These are phyloP conservation scores for Metallyticus violacea DNA, from an alignment of 2,888 invertebrate genomes.

Conservation along the genomic window DNA sequence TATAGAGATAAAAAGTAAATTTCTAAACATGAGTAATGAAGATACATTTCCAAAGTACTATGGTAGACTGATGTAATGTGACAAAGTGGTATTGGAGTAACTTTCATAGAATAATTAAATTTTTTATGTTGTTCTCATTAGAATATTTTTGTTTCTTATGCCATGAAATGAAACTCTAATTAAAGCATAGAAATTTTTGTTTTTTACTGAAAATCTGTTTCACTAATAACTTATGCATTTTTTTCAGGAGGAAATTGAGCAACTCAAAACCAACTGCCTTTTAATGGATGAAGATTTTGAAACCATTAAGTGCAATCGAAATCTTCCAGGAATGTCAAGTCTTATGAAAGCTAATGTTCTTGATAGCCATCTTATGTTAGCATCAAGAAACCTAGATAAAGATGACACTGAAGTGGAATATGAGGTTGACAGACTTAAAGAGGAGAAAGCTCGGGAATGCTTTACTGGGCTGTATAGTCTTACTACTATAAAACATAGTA, in stretches of 20 bases:
- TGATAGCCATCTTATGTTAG: not conserved
- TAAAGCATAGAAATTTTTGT: too few relatives aligned
- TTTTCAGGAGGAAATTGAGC: slow-evolving; percentile 38
- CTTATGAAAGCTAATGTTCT: slow-evolving; percentile 35
- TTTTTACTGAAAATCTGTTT: too few relatives aligned
- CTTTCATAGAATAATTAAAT: too few relatives aligned
- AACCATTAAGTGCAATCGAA: slow-evolving; percentile 38
- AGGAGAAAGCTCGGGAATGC: slow-evolving; percentile 34
- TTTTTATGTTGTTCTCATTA: too few relatives aligned
- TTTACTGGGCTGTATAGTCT: slow-evolving; percentile 38
- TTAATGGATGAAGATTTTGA: slow-evolving; percentile 40
- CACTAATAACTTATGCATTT: slow-evolving; percentile 10
- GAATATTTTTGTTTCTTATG: too few relatives aligned
- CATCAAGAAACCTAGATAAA: not conserved
- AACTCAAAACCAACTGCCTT: slow-evolving; percentile 39
- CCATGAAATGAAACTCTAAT: too few relatives aligned
- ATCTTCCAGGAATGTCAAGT: slow-evolving; percentile 39
- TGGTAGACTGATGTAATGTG: too few relatives aligned
- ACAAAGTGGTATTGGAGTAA: too few relatives aligned
- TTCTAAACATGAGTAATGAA: too few relatives aligned
- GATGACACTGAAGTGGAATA: slow-evolving; percentile 7
- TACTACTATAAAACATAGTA: slow-evolving; percentile 37
- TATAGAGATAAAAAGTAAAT: too few relatives aligned
- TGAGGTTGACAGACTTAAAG: slow-evolving; percentile 15
- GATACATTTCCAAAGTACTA: too few relatives aligned